These are phyloP conservation scores for Andrena fulva DNA, from an alignment of 2,888 invertebrate species.

Conservation along the genomic window DNA sequence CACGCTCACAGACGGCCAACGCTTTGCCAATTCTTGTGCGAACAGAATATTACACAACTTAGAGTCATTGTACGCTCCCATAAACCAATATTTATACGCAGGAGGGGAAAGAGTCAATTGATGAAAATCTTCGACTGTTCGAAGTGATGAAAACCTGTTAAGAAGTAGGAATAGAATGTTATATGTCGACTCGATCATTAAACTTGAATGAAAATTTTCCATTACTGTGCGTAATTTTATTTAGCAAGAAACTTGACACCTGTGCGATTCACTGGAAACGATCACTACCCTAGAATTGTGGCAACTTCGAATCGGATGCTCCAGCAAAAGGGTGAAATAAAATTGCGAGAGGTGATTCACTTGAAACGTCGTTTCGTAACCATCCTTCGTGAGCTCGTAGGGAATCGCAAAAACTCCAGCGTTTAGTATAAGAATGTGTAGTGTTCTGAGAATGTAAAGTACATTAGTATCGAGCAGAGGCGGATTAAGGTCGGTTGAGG, in stretches of 20 bases:
- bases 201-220: background rate
- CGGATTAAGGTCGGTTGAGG: no score
- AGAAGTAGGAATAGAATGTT: conserved; percentile 1
- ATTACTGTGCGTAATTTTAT: background rate
- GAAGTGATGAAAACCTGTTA: conserved; percentile 78
- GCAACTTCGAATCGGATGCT: conserved; percentile 89
- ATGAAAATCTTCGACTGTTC: conserved; percentile 77
- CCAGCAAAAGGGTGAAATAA: conserved; percentile 91
- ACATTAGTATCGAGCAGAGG: background rate
- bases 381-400: conserved; percentile 90
- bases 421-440: conserved; percentile 92
- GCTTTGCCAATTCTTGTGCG: conserved; percentile 91
- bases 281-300: conserved; percentile 91
- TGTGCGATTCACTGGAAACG: conserved; percentile 95
- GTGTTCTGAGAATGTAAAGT: conserved; percentile 85
- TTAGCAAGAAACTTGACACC: conserved; percentile 85
- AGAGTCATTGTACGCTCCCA: conserved; percentile 95
- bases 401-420: conserved; percentile 93
- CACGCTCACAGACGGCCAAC: conserved; percentile 90
- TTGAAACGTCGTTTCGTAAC: conserved; percentile 92
- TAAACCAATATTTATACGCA: conserved; percentile 90
- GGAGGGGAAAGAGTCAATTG: conserved; percentile 88
- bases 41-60: conserved; percentile 96
- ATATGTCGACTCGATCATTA: background rate
- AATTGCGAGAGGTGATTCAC: conserved; percentile 94